These are phyloP conservation scores for Peromyscus nudipes DNA, from an alignment of 2,797 vertebrate genomes.

Conservation along the genomic window DNA sequence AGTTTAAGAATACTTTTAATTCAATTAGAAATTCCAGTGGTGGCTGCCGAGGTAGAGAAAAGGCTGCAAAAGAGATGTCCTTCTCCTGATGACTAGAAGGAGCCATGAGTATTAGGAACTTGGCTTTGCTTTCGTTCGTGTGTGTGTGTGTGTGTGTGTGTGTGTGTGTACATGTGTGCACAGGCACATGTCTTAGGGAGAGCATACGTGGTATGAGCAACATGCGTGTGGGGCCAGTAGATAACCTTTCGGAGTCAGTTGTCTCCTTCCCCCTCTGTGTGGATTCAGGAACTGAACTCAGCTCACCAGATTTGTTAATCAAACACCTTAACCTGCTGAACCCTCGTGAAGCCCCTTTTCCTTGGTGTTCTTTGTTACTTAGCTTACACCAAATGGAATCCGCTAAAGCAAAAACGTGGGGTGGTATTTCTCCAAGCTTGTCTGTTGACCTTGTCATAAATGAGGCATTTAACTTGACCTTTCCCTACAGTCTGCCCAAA, in stretches of 20 bases:
- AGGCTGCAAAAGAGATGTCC: background rate
- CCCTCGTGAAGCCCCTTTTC: background rate
- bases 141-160: background rate
- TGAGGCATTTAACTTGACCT: background rate
- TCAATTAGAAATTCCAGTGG: background rate
- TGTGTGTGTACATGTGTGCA: background rate
- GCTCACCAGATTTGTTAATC: background rate
- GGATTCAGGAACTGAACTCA: background rate
- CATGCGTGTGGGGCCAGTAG: background rate
- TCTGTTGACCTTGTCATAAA: background rate
- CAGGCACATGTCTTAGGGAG: background rate
- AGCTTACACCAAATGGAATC: background rate
- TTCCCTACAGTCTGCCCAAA: background rate
- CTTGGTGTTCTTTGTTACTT: background rate
- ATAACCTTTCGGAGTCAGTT: background rate
- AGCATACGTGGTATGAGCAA: background rate
- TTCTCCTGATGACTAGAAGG: background rate
- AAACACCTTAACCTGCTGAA: background rate
- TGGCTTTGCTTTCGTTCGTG: background rate
- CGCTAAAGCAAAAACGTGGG: background rate
- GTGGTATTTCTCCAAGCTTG: background rate
- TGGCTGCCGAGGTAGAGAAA: background rate
- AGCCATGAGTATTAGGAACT: rapidly evolving
- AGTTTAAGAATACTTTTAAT: background rate
- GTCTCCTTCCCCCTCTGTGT: background rate